phyloP scores from a whole-genome alignment of 1,140 invertebrate genomes.

The Polyergus mexicanus region DNA sequence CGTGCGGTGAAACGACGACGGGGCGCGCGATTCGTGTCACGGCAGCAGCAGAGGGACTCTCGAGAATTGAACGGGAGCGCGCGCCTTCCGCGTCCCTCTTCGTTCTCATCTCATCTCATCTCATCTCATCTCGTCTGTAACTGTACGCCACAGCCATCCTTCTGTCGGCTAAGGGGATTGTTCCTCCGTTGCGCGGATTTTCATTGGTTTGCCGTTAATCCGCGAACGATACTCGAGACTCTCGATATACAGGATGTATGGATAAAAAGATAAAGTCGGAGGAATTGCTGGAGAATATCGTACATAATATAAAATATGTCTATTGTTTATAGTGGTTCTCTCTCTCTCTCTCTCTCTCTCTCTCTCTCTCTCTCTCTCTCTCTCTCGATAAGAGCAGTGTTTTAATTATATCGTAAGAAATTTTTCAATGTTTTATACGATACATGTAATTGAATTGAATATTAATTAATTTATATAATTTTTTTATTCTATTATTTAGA shows the following conservation, averaged over 20 bases:
- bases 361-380: neutral
- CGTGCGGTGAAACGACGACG: slow-evolving; percentile 4
- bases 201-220: slow-evolving; percentile 50
- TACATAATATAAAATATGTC: neutral
- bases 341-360: neutral
- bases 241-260: neutral
- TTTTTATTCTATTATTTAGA: no score
- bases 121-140: slow-evolving; percentile 35
- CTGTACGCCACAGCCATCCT: neutral
- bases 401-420: neutral
- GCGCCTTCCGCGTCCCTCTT: slow-evolving; percentile 35
- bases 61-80: slow-evolving; percentile 59
- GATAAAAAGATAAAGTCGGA: slow-evolving; percentile 9
- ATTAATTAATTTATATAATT: neutral
- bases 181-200: slow-evolving; percentile 19
- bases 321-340: neutral
- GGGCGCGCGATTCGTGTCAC: slow-evolving; percentile 28
- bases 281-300: neutral
- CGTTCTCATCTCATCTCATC: slow-evolving; percentile 52
- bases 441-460: no score
- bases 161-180: slow-evolving; percentile 31
- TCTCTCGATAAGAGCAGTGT: neutral
- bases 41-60: slow-evolving; percentile 61
- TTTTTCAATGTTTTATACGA: neutral
- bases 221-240: slow-evolving; percentile 16